Evolutionary conservation across 2,888 invertebrate genomes (phyloP).

Genomic region (Brachylomia viminalis): DNA sequence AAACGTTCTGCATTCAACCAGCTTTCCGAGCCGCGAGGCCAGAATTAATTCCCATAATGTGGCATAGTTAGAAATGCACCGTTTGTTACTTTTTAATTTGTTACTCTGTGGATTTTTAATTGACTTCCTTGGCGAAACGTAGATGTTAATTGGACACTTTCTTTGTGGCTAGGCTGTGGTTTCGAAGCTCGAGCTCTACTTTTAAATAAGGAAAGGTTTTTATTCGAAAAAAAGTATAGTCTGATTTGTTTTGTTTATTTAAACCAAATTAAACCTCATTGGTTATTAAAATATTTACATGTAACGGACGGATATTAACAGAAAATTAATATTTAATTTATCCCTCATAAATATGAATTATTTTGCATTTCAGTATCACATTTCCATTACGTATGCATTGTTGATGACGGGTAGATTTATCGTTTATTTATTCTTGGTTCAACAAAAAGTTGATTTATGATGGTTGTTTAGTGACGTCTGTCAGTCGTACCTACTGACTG

Average conservation of each 20-base stretch:
- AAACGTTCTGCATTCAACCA: conserved; percentile 70
- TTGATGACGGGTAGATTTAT: conserved; percentile 53
- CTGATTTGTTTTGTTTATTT: neutral
- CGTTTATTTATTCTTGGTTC: conserved; percentile 20
- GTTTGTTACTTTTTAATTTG: conserved; percentile 63
- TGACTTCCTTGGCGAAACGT: conserved; percentile 59
- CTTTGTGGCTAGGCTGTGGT: conserved; percentile 43
- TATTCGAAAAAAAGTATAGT: neutral
- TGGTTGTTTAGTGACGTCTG: conserved; percentile 19
- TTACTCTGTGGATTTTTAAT: conserved; percentile 63
- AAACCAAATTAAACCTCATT: conserved; percentile 12
- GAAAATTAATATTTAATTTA: conserved; percentile 16
- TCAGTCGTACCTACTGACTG: conserved; percentile 28
- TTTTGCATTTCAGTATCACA: conserved; percentile 19
- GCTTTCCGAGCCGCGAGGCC: conserved; percentile 70
- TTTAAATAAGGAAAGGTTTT: conserved; percentile 9
- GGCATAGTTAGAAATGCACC: conserved; percentile 58
- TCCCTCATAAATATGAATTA: conserved; percentile 36
- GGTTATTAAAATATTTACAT: neutral
- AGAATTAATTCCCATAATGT: conserved; percentile 70
- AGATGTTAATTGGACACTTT: conserved; percentile 58
- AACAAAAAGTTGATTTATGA: conserved; percentile 36
- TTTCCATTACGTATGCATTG: conserved; percentile 37
- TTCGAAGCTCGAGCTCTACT: conserved; percentile 25
- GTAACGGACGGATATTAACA: neutral